A percentile compares a stretch with the other conserved stretches of the same genome.
Conservation (phyloP, 2,888 invertebrate genomes). For the Lamproptera curius region DNA sequence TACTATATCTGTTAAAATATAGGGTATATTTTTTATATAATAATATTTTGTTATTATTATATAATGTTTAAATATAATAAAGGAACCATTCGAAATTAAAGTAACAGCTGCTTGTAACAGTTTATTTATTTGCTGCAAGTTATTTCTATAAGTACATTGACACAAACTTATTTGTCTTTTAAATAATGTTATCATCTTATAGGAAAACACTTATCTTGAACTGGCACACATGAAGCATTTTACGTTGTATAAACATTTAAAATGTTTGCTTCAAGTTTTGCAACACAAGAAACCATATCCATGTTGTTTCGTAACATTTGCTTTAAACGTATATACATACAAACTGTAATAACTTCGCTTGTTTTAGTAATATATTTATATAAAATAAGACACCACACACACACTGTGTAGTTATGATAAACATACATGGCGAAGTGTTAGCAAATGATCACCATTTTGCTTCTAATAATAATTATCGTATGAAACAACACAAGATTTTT, state of each 20-base stretch:
- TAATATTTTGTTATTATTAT: too few relatives aligned
- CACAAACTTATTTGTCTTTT: too few relatives aligned
- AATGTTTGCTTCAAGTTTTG: slow-evolving; percentile 4
- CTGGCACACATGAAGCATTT: slow-evolving; percentile 6
- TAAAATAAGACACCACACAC: slow-evolving; percentile 13
- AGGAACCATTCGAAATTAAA: too few relatives aligned
- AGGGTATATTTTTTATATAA: too few relatives aligned
- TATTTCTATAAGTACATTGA: too few relatives aligned
- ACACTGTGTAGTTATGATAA: slow-evolving; percentile 15
- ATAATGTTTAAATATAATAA: too few relatives aligned
- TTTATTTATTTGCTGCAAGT: too few relatives aligned
- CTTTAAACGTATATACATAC: slow-evolving; percentile 13
- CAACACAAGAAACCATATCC: slow-evolving; percentile 15
- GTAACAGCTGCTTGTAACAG: too few relatives aligned
- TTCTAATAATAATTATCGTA: not conserved
- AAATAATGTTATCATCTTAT: not conserved
- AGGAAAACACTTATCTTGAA: slow-evolving; percentile 12
- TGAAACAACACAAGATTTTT: too few relatives aligned
- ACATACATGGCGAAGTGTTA: slow-evolving; percentile 5
- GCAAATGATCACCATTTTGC: slow-evolving; percentile 3
- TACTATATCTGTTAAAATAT: too few relatives aligned
- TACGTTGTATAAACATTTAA: slow-evolving; percentile 15
- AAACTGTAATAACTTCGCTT: slow-evolving; percentile 16
- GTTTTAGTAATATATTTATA: slow-evolving; percentile 14
- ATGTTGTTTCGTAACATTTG: slow-evolving; percentile 15